A percentile compares a stretch with the other conserved stretches of the same genome.
Evolutionary conservation across 2,888 invertebrate genomes (phyloP).

Genomic region (Drymonia ruficornis): DNA sequence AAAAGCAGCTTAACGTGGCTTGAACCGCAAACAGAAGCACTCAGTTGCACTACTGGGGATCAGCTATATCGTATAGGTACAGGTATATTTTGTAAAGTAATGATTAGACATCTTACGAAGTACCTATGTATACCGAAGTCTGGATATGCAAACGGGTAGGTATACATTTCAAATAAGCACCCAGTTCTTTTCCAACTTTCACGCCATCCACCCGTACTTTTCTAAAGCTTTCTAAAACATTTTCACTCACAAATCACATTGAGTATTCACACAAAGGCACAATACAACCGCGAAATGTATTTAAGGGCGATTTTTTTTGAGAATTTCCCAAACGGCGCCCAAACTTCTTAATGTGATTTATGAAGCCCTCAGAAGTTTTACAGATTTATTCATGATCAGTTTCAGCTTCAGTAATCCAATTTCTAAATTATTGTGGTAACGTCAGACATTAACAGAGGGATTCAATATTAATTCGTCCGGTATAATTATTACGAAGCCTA

Average conservation of each 20-base stretch:
- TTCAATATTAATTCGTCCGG: neutral
- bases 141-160: too few relatives aligned
- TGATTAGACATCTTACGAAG: too few relatives aligned
- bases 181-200: neutral
- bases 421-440: constrained; percentile 13
- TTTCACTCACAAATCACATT: constrained; percentile 12
- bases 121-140: too few relatives aligned
- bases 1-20: too few relatives aligned
- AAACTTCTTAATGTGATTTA: constrained; percentile 39
- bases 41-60: too few relatives aligned
- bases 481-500: neutral
- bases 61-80: too few relatives aligned
- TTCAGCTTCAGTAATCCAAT: constrained; percentile 16
- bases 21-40: too few relatives aligned
- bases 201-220: constrained; percentile 3
- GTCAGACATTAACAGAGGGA: constrained; percentile 3
- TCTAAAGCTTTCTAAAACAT: constrained; percentile 2
- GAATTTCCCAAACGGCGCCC: constrained; percentile 16
- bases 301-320: constrained; percentile 14
- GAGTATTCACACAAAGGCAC: constrained; percentile 12
- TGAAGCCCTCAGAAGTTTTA: constrained; percentile 25
- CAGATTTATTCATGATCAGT: constrained; percentile 36
- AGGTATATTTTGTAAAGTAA: too few relatives aligned
- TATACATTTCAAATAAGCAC: too few relatives aligned
- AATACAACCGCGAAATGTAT: constrained; percentile 18